phyloP scores from a whole-genome alignment of 2,888 invertebrate genomes.

The Alcis repandata region DNA sequence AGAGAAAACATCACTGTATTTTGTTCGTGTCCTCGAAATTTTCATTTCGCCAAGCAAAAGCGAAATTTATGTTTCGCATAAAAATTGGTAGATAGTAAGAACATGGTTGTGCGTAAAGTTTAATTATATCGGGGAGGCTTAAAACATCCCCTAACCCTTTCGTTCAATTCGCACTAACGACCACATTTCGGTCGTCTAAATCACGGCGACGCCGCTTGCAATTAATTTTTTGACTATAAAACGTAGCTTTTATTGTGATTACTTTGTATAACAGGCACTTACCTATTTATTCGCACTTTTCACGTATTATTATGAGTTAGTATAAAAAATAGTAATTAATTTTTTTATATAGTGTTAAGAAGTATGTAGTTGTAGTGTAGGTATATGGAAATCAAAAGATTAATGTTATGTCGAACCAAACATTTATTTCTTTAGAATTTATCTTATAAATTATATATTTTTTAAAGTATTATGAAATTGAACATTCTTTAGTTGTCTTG shows the following conservation, averaged over 20 bases:
- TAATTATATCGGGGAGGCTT: constrained; percentile 75
- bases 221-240: constrained; percentile 79
- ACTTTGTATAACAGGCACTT: constrained; percentile 50
- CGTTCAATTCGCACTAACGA: constrained; percentile 80
- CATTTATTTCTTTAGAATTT: too few relatives aligned
- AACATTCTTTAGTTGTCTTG: neutral
- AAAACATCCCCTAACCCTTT: constrained; percentile 69
- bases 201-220: constrained; percentile 78
- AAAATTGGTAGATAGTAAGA: constrained; percentile 38
- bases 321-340: too few relatives aligned
- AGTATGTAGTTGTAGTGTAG: too few relatives aligned
- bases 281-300: constrained; percentile 33
- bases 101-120: constrained; percentile 62
- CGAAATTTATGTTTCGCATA: neutral
- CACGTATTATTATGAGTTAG: neutral
- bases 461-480: too few relatives aligned
- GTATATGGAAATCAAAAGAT: too few relatives aligned
- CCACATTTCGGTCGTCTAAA: constrained; percentile 79
- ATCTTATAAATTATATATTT: too few relatives aligned
- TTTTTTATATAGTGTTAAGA: too few relatives aligned
- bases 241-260: constrained; percentile 61
- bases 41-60: neutral
- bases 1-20: neutral
- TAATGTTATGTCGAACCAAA: too few relatives aligned
- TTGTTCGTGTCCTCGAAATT: neutral